phyloP scores from a whole-genome alignment of 1,140 invertebrate species.

The Leptonema lineaticorne region DNA sequence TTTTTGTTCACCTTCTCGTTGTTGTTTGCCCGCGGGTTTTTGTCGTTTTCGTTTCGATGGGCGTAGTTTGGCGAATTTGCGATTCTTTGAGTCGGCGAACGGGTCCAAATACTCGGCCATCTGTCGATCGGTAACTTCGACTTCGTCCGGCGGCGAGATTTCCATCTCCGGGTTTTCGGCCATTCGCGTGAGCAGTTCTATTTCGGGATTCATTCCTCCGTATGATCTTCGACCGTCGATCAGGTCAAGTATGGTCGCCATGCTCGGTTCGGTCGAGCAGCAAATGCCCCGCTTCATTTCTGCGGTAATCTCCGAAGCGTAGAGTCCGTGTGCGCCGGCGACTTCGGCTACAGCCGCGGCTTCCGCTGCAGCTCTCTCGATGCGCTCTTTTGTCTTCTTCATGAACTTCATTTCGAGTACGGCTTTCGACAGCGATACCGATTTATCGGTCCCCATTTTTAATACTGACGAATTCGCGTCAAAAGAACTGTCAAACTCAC shows the following conservation, averaged over 20 bases:
- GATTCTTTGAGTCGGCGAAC: slow-evolving; percentile 30
- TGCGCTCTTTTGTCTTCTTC: slow-evolving; percentile 82
- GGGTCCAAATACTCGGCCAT: slow-evolving; percentile 58
- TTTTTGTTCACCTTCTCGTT: not conserved
- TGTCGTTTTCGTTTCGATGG: slow-evolving; percentile 17
- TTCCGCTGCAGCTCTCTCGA: slow-evolving; percentile 73
- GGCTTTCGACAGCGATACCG: slow-evolving; percentile 62
- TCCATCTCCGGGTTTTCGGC: slow-evolving; percentile 49
- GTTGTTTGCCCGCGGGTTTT: not conserved
- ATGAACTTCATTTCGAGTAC: slow-evolving; percentile 86
- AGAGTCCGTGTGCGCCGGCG: slow-evolving; percentile 66
- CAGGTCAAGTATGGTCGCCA: slow-evolving; percentile 71
- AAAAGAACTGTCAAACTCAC: not conserved
- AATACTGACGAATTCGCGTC: not conserved
- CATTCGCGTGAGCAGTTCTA: slow-evolving; percentile 73
- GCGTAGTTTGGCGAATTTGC: slow-evolving; percentile 33
- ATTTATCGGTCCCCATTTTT: not conserved
- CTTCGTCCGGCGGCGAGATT: slow-evolving; percentile 49
- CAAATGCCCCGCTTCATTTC: slow-evolving; percentile 60
- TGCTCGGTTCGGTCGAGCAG: slow-evolving; percentile 71
- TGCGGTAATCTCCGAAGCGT: slow-evolving; percentile 65
- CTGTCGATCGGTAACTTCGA: slow-evolving; percentile 69
- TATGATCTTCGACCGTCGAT: slow-evolving; percentile 81
- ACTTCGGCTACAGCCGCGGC: slow-evolving; percentile 34
- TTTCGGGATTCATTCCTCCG: slow-evolving; percentile 85